Evolutionary conservation across 92 coral and sea anemone genomes (phyloP), one percentile per base, ranked within the genome.

Genomic region (Umimayanthus kanabou): DNA sequence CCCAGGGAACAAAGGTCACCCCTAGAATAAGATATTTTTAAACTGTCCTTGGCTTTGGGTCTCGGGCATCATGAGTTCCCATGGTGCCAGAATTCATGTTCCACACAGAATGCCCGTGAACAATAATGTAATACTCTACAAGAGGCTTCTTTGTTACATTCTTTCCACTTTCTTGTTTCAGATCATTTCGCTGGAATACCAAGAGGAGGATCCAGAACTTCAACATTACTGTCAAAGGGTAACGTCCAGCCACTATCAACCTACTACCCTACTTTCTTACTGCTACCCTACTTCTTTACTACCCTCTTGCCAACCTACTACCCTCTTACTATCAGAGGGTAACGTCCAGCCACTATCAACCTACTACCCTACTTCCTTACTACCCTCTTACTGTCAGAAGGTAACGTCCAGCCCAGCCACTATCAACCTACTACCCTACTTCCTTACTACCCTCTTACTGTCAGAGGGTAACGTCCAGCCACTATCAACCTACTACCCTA

Each of bases 141-240:
- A 61, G 66, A 43, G 64, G 25, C 81, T 37, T 7, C 6, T 77
- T 18, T 40, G 55, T 26, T 3, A 67, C 28, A 14, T 49, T 28
- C 20, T 30, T 80, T 71, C 69, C 26, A 58, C 28, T 47, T 16
- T 45, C 64, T 10, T 43, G 30, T 66, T 81, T 66, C 71, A 97
- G 99, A 92, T 97, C 53, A 93, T 95, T 37, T 95, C 96, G 18
- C 92, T 95, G 50, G 98, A 97, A 45, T 97, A 98, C 45, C 99
- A 97, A 80, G 99, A 97, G 80, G 99, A 97, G 78, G 97, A 97
- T 80, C 98, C 96, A 16, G 99, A 97, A 82, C 96, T 97, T 2
- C 98, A 95, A 80, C 92, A 92, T 70, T 93, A 93, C 55, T 97
- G 99, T 85, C 96, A 94, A 76, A 80, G 71, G 84, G 84, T 80